Evolutionary conservation across 1,140 invertebrate species (phyloP).

Genomic region (Nasonia giraulti): DNA sequence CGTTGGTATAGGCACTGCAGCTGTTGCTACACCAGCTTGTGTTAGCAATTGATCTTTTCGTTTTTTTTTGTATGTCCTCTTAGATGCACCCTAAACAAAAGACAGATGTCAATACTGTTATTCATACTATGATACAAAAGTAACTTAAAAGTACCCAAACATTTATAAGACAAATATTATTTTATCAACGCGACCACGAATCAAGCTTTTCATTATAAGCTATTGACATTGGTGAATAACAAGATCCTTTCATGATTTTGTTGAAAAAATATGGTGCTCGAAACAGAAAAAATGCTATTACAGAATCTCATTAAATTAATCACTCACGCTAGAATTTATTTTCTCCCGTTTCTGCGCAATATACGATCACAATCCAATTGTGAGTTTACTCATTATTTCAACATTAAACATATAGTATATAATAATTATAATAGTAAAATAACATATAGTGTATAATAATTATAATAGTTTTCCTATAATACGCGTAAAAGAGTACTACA

Average conservation of each 20-base stretch:
- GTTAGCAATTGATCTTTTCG: constrained; percentile 56
- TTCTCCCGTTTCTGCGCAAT: too few relatives aligned
- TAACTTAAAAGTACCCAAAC: background rate
- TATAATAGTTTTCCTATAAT: background rate
- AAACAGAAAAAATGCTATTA: too few relatives aligned
- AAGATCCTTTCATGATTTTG: too few relatives aligned
- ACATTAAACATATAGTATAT: too few relatives aligned
- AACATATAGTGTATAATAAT: too few relatives aligned
- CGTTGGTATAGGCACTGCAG: background rate
- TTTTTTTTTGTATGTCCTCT: constrained; percentile 68
- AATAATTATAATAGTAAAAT: background rate
- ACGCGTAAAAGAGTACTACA: background rate
- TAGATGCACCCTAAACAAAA: constrained; percentile 56
- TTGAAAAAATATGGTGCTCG: too few relatives aligned
- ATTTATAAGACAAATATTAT: too few relatives aligned
- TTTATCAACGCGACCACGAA: background rate
- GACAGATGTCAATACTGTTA: background rate
- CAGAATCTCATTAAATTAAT: too few relatives aligned
- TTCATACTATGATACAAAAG: background rate
- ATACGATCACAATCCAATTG: too few relatives aligned
- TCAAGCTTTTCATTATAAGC: background rate
- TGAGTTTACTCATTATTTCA: too few relatives aligned
- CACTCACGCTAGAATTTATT: too few relatives aligned
- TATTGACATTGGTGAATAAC: background rate
- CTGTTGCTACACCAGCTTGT: background rate